Evolutionary conservation across 2,797 vertebrate genomes (phyloP).

Genomic region (Microcaecilia unicolor): DNA sequence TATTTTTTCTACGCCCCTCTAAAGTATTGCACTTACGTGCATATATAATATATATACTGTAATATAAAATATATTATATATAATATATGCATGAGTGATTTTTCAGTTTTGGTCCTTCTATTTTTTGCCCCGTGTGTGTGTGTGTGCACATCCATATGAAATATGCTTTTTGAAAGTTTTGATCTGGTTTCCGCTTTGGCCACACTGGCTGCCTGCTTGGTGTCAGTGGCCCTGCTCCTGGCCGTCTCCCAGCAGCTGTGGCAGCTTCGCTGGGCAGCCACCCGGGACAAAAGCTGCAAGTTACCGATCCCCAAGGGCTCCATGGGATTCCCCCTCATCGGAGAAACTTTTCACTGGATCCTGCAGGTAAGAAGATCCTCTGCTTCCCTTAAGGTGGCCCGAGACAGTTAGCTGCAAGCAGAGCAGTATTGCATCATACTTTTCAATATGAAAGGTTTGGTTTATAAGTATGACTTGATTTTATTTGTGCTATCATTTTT

Average conservation of each 20-base stretch:
- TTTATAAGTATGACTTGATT: too few species aligned
- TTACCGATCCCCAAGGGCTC: conserved; percentile 91
- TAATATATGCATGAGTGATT: too few species aligned
- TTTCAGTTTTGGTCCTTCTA: too few species aligned
- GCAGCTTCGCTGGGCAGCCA: conserved; percentile 90
- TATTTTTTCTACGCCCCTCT: too few species aligned
- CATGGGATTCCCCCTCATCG: conserved; percentile 94
- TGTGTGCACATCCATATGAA: conserved; percentile 1
- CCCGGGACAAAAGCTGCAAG: conserved; percentile 89
- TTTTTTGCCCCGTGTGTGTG: too few species aligned
- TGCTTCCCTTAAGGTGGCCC: background rate
- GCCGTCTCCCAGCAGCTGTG: conserved; percentile 91
- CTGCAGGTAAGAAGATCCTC: conserved; percentile 76
- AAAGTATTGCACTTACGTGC: too few species aligned
- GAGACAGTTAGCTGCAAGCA: background rate
- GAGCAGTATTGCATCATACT: too few species aligned
- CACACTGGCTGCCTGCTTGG: conserved; percentile 84
- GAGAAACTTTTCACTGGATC: conserved; percentile 95
- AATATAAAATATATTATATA: too few species aligned
- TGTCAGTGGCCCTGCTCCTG: conserved; percentile 85
- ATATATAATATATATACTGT: too few species aligned
- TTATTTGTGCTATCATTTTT: too few species aligned
- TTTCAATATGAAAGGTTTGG: too few species aligned
- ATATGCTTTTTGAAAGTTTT: conserved; percentile 84
- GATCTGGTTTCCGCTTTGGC: conserved; percentile 89